Conservation (phyloP, 2,113 vertebrate genomes). For the human region GRCh38 chr9:72954501-72955000, state of each 20-base stretch:
- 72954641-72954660: background rate
- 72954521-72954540: background rate
- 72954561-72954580: background rate
- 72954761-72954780: slow-evolving; percentile 73
- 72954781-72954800: background rate
- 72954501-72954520: background rate
- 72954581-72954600: background rate
- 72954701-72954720: slow-evolving; percentile 48
- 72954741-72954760: slow-evolving; percentile 67
- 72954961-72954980: slow-evolving; percentile 14
- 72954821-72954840: background rate
- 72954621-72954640: background rate
- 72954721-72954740: slow-evolving; percentile 57
- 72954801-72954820: slow-evolving; percentile 68
- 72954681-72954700: background rate
- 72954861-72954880: slow-evolving; percentile 27
- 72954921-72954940: background rate
- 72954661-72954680: background rate
- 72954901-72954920: background rate
- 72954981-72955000: background rate
- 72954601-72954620: background rate
- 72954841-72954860: slow-evolving; percentile 58
- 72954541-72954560: background rate
- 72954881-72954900: background rate
- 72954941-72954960: slow-evolving; percentile 24